Base-by-base conservation (phyloP, 64 coral and sea anemone genomes). In the Exaiptasia diaphana region DNA sequence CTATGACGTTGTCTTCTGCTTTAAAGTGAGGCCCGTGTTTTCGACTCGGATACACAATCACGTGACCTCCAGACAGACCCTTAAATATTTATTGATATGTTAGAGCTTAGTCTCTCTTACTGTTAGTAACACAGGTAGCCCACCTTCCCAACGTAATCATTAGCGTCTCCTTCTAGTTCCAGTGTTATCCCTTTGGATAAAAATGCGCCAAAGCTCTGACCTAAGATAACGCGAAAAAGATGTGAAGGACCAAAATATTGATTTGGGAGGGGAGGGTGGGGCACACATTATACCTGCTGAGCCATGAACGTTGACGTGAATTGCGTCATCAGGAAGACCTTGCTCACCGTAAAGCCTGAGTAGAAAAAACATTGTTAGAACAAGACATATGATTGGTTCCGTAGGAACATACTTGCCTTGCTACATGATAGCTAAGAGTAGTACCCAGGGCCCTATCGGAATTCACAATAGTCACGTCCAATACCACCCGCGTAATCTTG, bases 91-190 rank as follows among this genome's bases (percentile, higher is more conserved):
- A 55, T 55, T 0, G 3, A 22, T 54, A 18, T 9, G 18, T 18
- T 55, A 23, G 25, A 0, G 18, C 0, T 21, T 2, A 5, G 6
- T 6, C 15, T 46, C 5, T 46, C 15, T 46, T 46, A 6, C 43
- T 6, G 43, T 15, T 46, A 15, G 43, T 6, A 12, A 21, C n/a
- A 73, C 43, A 45, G 38, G 25, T 22, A 73, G 4, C 45, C 18
- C 21, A 97, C 93, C 93, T 97, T 97, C 58, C 93, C 93, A 36
- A 97, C 93, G 38, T 97, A 97, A 40, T 97, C 93, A 75, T 97
- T 97, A 7, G 93, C 89, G 46, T 97, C 93, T 45, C 93, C 93
- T 79, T 91, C 93, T 4, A 91, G 41, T 34, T 97, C 93, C 50
- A 97, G 69, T 11, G 89, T 97, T 34, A 97, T 54, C 32, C 93